These are phyloP conservation scores for Neodiprion lecontei DNA, from an alignment of 1,140 invertebrate genomes.

Conservation along the genomic window DNA sequence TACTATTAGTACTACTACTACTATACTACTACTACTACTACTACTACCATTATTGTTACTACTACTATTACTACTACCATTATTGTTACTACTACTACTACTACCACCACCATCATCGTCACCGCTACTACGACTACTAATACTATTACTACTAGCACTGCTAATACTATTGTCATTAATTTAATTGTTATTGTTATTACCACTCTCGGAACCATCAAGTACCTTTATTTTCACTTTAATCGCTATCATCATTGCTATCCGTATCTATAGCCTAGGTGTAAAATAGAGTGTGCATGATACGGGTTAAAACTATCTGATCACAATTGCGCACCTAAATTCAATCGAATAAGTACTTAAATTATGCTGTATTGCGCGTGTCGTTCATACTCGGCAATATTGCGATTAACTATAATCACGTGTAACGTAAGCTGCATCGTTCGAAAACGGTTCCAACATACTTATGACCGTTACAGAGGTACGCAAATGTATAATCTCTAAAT, in stretches of 20 bases:
- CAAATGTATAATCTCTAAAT: too few species aligned
- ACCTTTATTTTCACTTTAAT: background rate
- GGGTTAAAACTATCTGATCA: too few species aligned
- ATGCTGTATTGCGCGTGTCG: background rate
- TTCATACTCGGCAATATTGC: too few species aligned
- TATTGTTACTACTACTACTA: slow-evolving; percentile 11
- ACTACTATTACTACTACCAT: background rate
- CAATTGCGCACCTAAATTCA: background rate
- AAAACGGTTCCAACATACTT: too few species aligned
- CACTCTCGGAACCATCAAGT: background rate
- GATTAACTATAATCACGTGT: too few species aligned
- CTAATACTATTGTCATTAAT: background rate
- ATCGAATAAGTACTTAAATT: background rate
- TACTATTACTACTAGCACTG: background rate
- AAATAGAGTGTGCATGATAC: background rate
- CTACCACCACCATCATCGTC: slow-evolving; percentile 5
- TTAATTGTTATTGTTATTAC: background rate
- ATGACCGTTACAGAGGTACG: too few species aligned
- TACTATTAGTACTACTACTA: slow-evolving; percentile 14
- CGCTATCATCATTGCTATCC: background rate
- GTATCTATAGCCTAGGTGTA: background rate
- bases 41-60: background rate
- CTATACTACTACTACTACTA: slow-evolving; percentile 1
- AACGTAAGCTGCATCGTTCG: too few species aligned
- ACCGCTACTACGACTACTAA: background rate